Evolutionary conservation across 1,140 invertebrate species (phyloP), one percentile per base, ranked within the genome.

Genomic region (Amphibalanus amphitrite): DNA sequence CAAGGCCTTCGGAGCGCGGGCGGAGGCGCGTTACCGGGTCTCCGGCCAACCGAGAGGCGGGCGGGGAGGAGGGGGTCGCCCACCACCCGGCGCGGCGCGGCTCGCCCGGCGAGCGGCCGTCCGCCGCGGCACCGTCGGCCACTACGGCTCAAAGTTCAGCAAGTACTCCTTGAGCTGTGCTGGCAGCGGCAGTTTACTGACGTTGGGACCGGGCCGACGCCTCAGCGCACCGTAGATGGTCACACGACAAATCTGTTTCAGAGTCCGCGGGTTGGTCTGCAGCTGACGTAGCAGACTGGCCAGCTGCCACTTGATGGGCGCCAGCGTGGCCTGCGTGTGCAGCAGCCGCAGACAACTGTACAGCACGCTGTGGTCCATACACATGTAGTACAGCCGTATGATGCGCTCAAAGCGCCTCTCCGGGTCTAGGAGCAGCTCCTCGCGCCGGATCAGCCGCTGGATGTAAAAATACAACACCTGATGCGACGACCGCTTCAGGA

Each of bases 161-260:
- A 89, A 78, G 78, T 89, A 89, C 73, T 89, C 87, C 78, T 87
- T 88, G 3, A 89, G 80, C 40, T 83, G 80, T 69, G 81, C 81
- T 1, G 88, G 88, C 69, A 89, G 79, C 77, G 86, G 87, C 70
- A 89, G 79, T 77, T 87, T 87, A 78, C 83, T 86, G 29, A 87
- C 81, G 75, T 84, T 83, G 72, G 85, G 81, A 8, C 86, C 87
- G 25, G 87, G 82, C 74, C 83, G 83, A n/a, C 85, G 78, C 67
- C 82, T 80, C 64, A 89, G 76, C 59, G 84, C 82, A 72, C 84
- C 83, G 74, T 88, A 88, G 69, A 89, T 88, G 74, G 83, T 82
- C 59, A 86, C 83, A 28, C 88, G 81, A 68, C 85, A 82, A 69
- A 89, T 84, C 75, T 88, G 86, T 78, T 88, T 77, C 10, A 88